A percentile compares a stretch with the other conserved stretches of the same genome.
These are phyloP conservation scores for Galerucella pusilla DNA, from an alignment of 2,888 invertebrate species.

Conservation along the genomic window DNA sequence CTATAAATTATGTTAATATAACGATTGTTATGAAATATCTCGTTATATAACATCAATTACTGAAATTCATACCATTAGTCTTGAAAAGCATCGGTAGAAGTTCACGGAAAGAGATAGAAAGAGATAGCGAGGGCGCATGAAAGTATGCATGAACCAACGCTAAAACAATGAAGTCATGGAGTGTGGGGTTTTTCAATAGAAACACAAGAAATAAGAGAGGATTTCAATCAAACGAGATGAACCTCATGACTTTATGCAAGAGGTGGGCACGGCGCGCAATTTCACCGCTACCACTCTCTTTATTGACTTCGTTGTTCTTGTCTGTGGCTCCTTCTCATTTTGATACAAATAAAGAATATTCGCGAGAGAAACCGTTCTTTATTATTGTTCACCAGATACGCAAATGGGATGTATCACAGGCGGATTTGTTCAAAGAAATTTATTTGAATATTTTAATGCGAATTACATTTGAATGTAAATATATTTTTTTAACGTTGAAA, in stretches of 20 bases:
- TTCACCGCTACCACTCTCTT: slow-evolving; percentile 56
- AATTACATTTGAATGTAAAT: not conserved
- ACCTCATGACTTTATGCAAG: slow-evolving; percentile 67
- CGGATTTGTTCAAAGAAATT: slow-evolving; percentile 13
- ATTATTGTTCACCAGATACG: slow-evolving; percentile 37
- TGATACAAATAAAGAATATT: slow-evolving; percentile 52
- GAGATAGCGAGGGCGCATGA: slow-evolving; percentile 57
- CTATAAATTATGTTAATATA: too few relatives aligned
- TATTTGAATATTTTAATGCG: slow-evolving; percentile 5
- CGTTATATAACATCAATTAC: slow-evolving; percentile 47
- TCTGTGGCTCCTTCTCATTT: slow-evolving; percentile 42
- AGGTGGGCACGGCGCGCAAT: slow-evolving; percentile 61
- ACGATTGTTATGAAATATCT: not conserved
- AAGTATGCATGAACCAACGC: slow-evolving; percentile 65
- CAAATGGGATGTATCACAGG: slow-evolving; percentile 28
- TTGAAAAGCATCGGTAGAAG: slow-evolving; percentile 49
- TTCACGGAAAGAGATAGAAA: slow-evolving; percentile 14
- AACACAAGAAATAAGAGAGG: slow-evolving; percentile 63
- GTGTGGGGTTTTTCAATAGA: slow-evolving; percentile 64
- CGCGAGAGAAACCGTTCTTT: slow-evolving; percentile 32
- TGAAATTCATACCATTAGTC: slow-evolving; percentile 52
- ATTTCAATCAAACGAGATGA: slow-evolving; percentile 68
- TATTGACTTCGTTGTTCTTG: slow-evolving; percentile 54
- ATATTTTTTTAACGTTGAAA: not conserved
- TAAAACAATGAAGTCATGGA: slow-evolving; percentile 65